Percentiles rank a stretch among this genome's conserved stretches.
These are phyloP conservation scores for Actinemys pallida DNA, from an alignment of 2,113 vertebrate species.

Conservation along the genomic window DNA sequence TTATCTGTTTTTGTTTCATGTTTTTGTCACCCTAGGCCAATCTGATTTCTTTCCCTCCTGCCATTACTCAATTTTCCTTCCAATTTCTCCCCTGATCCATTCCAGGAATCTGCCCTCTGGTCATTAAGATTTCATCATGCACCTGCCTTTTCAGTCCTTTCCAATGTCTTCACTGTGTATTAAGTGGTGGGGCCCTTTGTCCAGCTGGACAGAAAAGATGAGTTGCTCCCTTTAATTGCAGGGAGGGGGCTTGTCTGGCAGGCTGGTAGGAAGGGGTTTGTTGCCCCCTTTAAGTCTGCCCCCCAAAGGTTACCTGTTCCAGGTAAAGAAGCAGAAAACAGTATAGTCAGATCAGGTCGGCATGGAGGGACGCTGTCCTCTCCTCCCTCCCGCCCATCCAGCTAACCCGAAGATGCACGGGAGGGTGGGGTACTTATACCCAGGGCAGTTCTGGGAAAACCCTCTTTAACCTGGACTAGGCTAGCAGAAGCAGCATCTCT, in stretches of 20 bases:
- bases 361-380: not conserved
- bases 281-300: not conserved
- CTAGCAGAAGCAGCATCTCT: too few species aligned
- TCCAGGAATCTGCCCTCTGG: not conserved
- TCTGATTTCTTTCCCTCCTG: not conserved
- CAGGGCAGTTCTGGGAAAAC: too few species aligned
- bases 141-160: not conserved
- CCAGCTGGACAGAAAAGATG: not conserved
- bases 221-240: not conserved
- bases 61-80: not conserved
- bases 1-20: not conserved
- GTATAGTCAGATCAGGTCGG: not conserved
- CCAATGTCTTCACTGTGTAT: not conserved
- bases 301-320: not conserved
- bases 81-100: not conserved
- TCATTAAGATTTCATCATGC: slow-evolving; percentile 2
- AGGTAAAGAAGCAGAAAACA: not conserved
- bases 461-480: too few species aligned
- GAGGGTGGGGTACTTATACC: too few species aligned
- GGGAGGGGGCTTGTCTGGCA: not conserved
- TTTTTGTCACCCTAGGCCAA: not conserved
- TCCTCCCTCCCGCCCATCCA: not conserved
- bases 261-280: not conserved
- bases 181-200: not conserved
- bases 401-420: too few species aligned